These are phyloP conservation scores for Saturnia pavonia DNA, from an alignment of 2,888 invertebrate species.

Conservation along the genomic window DNA sequence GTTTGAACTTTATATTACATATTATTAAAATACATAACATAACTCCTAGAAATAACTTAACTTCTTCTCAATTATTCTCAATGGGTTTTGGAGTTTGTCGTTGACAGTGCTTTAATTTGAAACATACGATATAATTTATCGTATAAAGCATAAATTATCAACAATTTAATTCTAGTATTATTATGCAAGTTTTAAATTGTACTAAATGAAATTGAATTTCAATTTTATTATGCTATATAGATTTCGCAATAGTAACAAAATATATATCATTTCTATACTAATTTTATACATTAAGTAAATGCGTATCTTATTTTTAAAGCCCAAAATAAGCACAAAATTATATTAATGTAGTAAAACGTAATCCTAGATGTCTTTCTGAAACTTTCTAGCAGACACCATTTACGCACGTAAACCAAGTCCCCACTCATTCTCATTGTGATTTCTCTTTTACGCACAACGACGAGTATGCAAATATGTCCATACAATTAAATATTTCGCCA, in stretches of 20 bases:
- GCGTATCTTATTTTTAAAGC: background rate
- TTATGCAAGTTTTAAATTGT: no score
- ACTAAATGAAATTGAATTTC: no score
- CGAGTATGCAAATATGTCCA: conserved; percentile 53
- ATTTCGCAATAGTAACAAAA: background rate
- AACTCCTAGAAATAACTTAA: no score
- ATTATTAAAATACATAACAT: no score
- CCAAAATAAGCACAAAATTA: background rate
- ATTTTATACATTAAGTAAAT: background rate
- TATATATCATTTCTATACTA: background rate
- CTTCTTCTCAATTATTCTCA: no score
- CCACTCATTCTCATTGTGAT: conserved; percentile 20
- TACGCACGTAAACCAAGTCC: background rate
- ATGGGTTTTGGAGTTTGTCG: no score
- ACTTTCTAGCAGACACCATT: background rate
- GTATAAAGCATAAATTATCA: no score
- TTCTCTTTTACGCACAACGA: conserved; percentile 31
- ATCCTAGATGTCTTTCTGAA: background rate
- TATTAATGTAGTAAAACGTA: background rate
- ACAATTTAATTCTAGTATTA: no score
- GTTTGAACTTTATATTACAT: no score
- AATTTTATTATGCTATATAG: no score
- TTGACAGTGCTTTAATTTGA: no score
- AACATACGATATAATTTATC: no score
- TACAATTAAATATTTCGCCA: conserved; percentile 49